Percentiles rank a stretch among this genome's conserved stretches.
phyloP scores from a whole-genome alignment of 2,113 vertebrate species.

The Lepisosteus oculatus region DNA sequence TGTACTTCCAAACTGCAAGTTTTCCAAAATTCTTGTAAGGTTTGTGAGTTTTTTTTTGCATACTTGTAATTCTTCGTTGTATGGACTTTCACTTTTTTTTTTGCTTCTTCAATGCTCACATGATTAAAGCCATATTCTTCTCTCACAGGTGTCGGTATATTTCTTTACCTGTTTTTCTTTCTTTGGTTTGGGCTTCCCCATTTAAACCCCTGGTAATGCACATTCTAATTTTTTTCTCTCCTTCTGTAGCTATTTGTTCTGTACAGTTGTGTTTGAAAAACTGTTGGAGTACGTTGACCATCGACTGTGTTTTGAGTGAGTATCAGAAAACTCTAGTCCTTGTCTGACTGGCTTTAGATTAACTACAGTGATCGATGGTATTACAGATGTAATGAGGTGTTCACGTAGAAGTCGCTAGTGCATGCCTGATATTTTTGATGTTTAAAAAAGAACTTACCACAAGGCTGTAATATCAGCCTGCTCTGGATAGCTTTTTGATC shows the following conservation, averaged over 20 bases:
- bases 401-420: conserved; percentile 60
- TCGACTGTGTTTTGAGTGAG: conserved; percentile 47
- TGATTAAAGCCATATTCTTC: conserved; percentile 69
- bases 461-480: conserved; percentile 44
- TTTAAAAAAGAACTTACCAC: conserved; percentile 49
- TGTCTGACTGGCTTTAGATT: conserved; percentile 24
- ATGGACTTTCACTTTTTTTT: conserved; percentile 50
- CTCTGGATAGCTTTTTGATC: conserved; percentile 24
- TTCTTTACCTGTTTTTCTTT: background rate
- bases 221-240: conserved; percentile 25
- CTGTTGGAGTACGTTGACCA: conserved; percentile 45
- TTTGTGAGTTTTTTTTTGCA: conserved; percentile 70
- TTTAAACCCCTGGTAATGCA: background rate
- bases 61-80: conserved; percentile 56
- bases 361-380: conserved; percentile 37
- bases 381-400: conserved; percentile 44
- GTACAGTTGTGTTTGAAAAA: conserved; percentile 27
- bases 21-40: conserved; percentile 76
- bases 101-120: conserved; percentile 68
- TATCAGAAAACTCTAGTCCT: conserved; percentile 30
- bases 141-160: conserved; percentile 35
- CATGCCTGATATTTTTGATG: conserved; percentile 75
- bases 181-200: conserved; percentile 5
- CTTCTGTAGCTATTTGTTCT: conserved; percentile 13
- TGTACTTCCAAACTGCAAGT: conserved; percentile 81